These are phyloP conservation scores for Sylvicola cinctus DNA, from an alignment of 2,888 invertebrate genomes.

Conservation along the genomic window DNA sequence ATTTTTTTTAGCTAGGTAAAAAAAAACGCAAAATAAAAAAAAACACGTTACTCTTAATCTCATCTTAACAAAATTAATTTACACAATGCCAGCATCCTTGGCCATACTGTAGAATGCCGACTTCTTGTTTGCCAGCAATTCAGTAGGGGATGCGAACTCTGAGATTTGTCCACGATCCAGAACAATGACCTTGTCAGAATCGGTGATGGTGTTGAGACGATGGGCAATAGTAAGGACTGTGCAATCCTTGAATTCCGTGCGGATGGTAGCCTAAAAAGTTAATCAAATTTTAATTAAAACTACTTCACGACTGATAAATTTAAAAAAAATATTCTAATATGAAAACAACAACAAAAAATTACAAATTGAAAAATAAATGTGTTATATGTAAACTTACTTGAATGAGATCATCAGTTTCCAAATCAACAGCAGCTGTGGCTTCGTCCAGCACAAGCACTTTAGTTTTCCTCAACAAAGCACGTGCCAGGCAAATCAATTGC, in stretches of 20 bases:
- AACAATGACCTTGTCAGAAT: conserved; percentile 70
- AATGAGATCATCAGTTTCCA: conserved; percentile 79
- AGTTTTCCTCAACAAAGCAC: conserved; percentile 68
- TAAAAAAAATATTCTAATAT: neutral
- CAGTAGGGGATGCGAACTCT: conserved; percentile 56
- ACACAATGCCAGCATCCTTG: conserved; percentile 56
- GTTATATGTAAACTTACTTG: conserved; percentile 34
- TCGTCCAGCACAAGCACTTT: conserved; percentile 71
- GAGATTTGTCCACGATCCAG: conserved; percentile 47
- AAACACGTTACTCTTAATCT: too few relatives aligned
- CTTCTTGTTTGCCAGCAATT: conserved; percentile 41
- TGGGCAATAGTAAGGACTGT: conserved; percentile 87
- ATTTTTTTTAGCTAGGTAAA: too few relatives aligned
- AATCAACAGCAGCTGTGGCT: conserved; percentile 78
- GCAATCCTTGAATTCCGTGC: conserved; percentile 64
- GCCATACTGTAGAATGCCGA: conserved; percentile 68
- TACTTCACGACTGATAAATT: too few relatives aligned
- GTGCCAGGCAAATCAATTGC: conserved; percentile 70
- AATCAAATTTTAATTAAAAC: too few relatives aligned
- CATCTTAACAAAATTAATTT: neutral
- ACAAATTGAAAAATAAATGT: neutral
- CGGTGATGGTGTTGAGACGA: conserved; percentile 80
- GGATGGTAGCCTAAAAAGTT: conserved; percentile 79
- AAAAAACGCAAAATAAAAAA: too few relatives aligned
- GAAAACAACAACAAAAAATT: neutral